Conservation (phyloP, 1,140 invertebrate genomes). For the Temnothorax curvispinosus region DNA sequence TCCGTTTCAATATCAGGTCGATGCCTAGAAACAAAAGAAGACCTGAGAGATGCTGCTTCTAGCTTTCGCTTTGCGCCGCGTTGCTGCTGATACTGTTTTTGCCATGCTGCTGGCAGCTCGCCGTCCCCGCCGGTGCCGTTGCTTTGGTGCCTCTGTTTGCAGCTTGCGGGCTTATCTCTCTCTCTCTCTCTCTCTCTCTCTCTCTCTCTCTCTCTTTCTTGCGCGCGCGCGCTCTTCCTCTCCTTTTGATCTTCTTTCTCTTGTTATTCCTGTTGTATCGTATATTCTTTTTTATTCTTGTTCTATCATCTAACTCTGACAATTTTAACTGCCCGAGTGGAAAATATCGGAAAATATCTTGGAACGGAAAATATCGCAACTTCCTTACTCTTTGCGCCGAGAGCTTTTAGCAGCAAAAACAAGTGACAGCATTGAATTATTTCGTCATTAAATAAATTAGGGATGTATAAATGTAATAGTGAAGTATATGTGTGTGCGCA, state of each 20-base stretch:
- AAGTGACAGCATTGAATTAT: no score
- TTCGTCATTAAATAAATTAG: no score
- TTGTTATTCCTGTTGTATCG: constrained; percentile 33
- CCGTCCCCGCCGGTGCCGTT: no score
- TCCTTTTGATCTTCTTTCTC: constrained; percentile 41
- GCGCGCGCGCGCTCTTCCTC: constrained; percentile 9
- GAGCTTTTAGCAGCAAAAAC: not conserved
- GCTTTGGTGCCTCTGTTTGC: no score
- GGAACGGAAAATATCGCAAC: not conserved
- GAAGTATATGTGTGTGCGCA: no score
- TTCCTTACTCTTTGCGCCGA: constrained; percentile 35
- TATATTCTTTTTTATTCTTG: constrained; percentile 65
- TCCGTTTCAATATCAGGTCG: constrained; percentile 87
- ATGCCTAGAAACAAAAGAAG: constrained; percentile 86
- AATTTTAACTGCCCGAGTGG: not conserved
- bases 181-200: constrained; percentile 57
- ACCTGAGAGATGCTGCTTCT: constrained; percentile 84
- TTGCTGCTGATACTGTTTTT: no score
- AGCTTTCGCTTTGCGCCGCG: constrained; percentile 84
- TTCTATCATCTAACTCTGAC: constrained; percentile 53
- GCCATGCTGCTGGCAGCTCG: no score
- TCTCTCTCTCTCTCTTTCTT: constrained; percentile 29
- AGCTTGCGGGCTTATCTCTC: constrained; percentile 13
- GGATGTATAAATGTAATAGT: no score
- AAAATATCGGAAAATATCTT: constrained; percentile 23